Evolutionary conservation across 2,888 invertebrate species (phyloP), one percentile per base, ranked within the genome.

Genomic region (Callyntrura sp.): DNA sequence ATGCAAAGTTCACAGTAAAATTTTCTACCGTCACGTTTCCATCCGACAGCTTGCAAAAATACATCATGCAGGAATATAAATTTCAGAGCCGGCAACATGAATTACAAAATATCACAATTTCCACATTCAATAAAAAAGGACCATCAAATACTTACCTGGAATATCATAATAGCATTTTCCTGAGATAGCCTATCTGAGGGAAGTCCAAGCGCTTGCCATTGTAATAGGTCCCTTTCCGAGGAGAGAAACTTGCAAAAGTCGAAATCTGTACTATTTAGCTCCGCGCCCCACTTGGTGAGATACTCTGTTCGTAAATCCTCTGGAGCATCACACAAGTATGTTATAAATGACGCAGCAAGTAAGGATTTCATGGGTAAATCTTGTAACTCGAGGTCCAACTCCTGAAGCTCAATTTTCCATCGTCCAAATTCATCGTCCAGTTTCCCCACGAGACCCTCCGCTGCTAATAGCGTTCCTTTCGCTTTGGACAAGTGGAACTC

Each of bases 361-460:
- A 98, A 94, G 5, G 97, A 96, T 92, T 96, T 95, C 88, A 95
- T 95, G 1, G 96, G 96, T 73, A 97, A 94, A 92, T 96, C 95
- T 81, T 95, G 94, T 92, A 97, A 94, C 94, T 97, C 96, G 90
- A 95, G 94, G 0, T 96, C 96, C 93, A 96, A 95, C 91, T 96
- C 95, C 94, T 85, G 82, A 1, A 90, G 23, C 96, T 97, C 97
- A 88, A 95, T 94, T 93, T 96, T 97, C 99, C 99, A 99, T 25
- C 98, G 96, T 55, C 96, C 95, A 95, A 97, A 98, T 94, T 99
- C 99, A 28, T 97, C 97, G 83, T 97, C 97, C 12, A 99, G 95
- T 94, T 98, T 98, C 20, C 96, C 96, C 1, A 99, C 97, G 25
- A 99, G 95, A 0, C 96, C 96, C 94, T 97, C 97, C 0, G 98